Conservation (phyloP, 2,888 invertebrate species). For the Aspidiotus destructor region DNA sequence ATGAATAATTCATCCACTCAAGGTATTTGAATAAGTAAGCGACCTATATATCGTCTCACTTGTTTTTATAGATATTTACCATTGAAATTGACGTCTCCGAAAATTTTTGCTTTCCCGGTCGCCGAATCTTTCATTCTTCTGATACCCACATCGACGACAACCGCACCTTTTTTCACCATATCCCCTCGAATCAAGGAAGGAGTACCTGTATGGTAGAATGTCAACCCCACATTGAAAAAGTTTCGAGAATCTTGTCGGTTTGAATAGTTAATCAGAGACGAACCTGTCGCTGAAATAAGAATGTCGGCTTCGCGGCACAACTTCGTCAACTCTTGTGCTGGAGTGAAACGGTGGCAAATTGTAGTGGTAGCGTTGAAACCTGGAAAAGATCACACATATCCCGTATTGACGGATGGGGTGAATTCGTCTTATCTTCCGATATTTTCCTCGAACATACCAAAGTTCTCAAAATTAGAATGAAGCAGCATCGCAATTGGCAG, state of each 20-base stretch:
- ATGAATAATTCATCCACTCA: too few species aligned
- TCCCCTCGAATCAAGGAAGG: conserved; percentile 65
- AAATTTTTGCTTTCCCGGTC: conserved; percentile 60
- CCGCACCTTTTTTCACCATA: conserved; percentile 82
- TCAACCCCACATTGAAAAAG: background rate
- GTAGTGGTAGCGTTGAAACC: conserved; percentile 81
- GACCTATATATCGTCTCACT: too few species aligned
- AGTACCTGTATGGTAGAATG: conserved; percentile 49
- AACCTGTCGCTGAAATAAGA: conserved; percentile 64
- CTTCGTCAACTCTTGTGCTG: conserved; percentile 59
- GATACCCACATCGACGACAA: conserved; percentile 82
- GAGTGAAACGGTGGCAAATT: conserved; percentile 80
- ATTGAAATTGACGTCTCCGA: conserved; percentile 84
- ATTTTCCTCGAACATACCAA: conserved; percentile 39
- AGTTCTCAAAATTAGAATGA: conserved; percentile 56
- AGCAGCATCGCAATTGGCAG: conserved; percentile 79
- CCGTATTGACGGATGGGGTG: background rate
- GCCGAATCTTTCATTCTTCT: conserved; percentile 55
- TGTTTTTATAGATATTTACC: conserved; percentile 43
- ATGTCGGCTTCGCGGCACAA: conserved; percentile 67
- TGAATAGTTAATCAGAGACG: conserved; percentile 38
- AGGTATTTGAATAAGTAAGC: too few species aligned
- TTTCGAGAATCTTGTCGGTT: conserved; percentile 37
- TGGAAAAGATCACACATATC: conserved; percentile 39
- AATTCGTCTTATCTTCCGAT: background rate